Base-by-base conservation (phyloP, 2,888 invertebrate species). In the Drosophila subsilvestris region DNA sequence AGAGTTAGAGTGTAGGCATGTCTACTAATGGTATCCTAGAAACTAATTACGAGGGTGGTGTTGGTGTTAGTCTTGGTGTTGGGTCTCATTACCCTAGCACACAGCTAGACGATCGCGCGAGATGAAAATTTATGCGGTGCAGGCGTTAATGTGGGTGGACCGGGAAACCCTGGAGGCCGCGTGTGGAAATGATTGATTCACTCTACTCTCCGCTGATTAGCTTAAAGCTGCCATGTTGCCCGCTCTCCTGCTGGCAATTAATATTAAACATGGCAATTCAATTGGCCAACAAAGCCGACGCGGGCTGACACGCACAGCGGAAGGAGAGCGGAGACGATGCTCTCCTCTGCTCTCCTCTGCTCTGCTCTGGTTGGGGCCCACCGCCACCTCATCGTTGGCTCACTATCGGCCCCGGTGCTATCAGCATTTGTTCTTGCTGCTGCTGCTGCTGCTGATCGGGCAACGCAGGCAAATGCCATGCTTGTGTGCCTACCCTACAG, bases 141-240 rank as follows among this genome's bases (percentile, higher is more conserved):
- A 18, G 72, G 72, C 63, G 71, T 47, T 20, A 42, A 47, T 32
- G 54, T 53, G 51, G 73, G 56, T 50, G 70, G 49, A 17, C 43
- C 43, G 48, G 68, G 63, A 53, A 56, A 71, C 51, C 51, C 66
- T 48, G 51, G 75, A 57, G 68, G 56, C 73, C 72, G 47, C 78
- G 89, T 84, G 90, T 88, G 82, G 76, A 89, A 89, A 87, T 89
- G 90, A 90, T 89, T 90, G 90, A 89, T 89, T 69, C 49, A 58
- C 73, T 72, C 74, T n/a, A 58, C 73, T 73, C 74, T 72, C 66
- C 66, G 54, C 51, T 74, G 72, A 57, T 47, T 61, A 51, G 62
- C 61, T 63, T 68, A 74, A 61, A 74, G 63, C 75, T 63, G 81
- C 87, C 76, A 80, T 68, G 60, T 63, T 62, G 32, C 43, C 12